Base-by-base conservation (phyloP, 2,888 invertebrate species). In the Agrotis segetum region DNA sequence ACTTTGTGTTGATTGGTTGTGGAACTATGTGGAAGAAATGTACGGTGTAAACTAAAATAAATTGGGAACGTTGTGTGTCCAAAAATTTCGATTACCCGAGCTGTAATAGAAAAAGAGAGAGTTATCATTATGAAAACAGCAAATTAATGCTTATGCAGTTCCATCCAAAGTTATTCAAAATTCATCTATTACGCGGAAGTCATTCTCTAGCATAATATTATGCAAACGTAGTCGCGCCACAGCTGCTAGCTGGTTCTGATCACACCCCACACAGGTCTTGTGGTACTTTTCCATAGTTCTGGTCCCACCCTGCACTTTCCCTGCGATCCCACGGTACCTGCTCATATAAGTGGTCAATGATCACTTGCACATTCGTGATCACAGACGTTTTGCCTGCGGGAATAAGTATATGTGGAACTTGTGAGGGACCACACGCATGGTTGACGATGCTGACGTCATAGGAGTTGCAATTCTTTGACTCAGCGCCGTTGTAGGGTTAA, bases 281-380 rank as follows among this genome's bases (percentile, higher is more conserved):
- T 52, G 47, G 67, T 49, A 63, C 55, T 68, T 34, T 59, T 71
- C 65, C 62, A 67, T 53, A 53, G 44, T 58, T 44, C 55, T 62
- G 64, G 79, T 59, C 81, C 83, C 88, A 83, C 85, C 84, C 80
- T 82, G 71, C 81, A 87, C 84, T 89, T 90, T 88, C 82, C 82
- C 79, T 49, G 63, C 73, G 77, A 75, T 79, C 79, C 72, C 80
- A 83, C 78, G 77, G 61, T 68, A 46, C 58, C 61, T n/a, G 60
- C 47, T 66, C 29, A 53, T 62, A 50, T 63, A 74, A 78, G 70
- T 82, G 63, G 60, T 67, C 71, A 69, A 50, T 73, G 66, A 67
- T 71, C 68, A 73, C 69, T 71, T 63, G 73, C 56, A 56, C 56
- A 34, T 56, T 34, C 56, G 56, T 34, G 56, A 56, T 34, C 34